Percentiles rank a stretch among this genome's conserved stretches.
These are phyloP conservation scores for Propsilocerus akamusi DNA, from an alignment of 1,140 invertebrate genomes.

Conservation along the genomic window DNA sequence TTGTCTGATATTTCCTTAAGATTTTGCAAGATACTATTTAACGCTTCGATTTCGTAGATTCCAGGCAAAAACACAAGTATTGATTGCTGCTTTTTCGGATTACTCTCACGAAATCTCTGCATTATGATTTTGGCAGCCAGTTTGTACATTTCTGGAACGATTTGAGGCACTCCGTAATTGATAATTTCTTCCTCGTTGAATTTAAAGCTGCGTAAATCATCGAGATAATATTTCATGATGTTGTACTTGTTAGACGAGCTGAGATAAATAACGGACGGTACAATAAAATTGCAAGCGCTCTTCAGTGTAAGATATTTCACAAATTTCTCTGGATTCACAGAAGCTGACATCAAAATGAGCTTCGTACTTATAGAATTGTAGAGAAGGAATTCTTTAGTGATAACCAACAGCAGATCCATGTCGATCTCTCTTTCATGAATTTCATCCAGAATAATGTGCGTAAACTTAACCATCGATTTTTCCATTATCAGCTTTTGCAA, in stretches of 20 bases:
- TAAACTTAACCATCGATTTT: slow-evolving; percentile 45
- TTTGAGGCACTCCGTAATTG: slow-evolving; percentile 27
- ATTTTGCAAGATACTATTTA: neutral
- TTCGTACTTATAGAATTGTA: slow-evolving; percentile 51
- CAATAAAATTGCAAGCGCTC: slow-evolving; percentile 19
- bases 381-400: slow-evolving; percentile 63
- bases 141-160: slow-evolving; percentile 29
- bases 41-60: slow-evolving; percentile 53
- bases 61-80: slow-evolving; percentile 81
- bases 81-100: slow-evolving; percentile 40
- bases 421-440: slow-evolving; percentile 91
- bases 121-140: slow-evolving; percentile 43
- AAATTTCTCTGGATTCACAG: slow-evolving; percentile 51
- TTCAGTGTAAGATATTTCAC: slow-evolving; percentile 47
- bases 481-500: slow-evolving; percentile 50
- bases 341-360: slow-evolving; percentile 78
- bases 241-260: slow-evolving; percentile 28
- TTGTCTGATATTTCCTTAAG: neutral
- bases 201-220: slow-evolving; percentile 28
- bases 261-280: slow-evolving; percentile 37
- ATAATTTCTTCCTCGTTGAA: slow-evolving; percentile 23
- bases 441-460: slow-evolving; percentile 88
- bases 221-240: slow-evolving; percentile 49
- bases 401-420: slow-evolving; percentile 74
- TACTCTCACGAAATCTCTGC: slow-evolving; percentile 39